Evolutionary conservation across 2,113 vertebrate genomes (phyloP), one percentile per base, ranked within the genome.

Genomic region (Grammomys dolichurus): DNA sequence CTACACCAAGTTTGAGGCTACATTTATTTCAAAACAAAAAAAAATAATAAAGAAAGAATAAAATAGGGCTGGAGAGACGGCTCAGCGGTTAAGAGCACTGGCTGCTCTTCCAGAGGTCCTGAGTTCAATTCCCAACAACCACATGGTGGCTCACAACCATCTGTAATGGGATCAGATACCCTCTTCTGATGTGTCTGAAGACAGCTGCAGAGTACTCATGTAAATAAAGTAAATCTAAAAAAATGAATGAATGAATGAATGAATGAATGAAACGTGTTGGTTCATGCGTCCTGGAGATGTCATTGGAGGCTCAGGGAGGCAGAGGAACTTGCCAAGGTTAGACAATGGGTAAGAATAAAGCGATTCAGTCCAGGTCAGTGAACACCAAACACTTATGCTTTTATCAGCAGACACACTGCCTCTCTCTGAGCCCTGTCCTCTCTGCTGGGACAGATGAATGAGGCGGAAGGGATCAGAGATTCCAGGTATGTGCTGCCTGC

Each of bases 241-340:
- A 81, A 84, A 84, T 9, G 1, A 84, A 86, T 65, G 9, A 51
- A 51, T 51, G 6, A 51, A 51, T 51, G 6, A 51, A 51, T 51
- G 1, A 51, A 51, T 51, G 1, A 51, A 51, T 51, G 1, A 51
- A 51, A 51, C 2, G 51, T 51, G 19, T 22, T 19, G 11, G 43
- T 43, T 73, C 9, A n/a, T 60, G 24, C 60, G 75, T 78, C 40
- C 14, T 24, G 16, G 67, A 43, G n/a, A 85, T 14, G 4, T 33
- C 24, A 80, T 48, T 19, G 84, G 90, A 94, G 80, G 46, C 60
- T 94, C 46, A 56, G 81, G 80, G 46, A 93, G 24, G 87, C 72
- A 63, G 85, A 92, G 54, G 54, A 78, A 89, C 1, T 90, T 56
- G 3, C 72, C 40, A 46, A 90, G 89, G 20, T 81, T 76, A 91